Conservation (phyloP, 2,797 vertebrate genomes). For the Catostomus latipinnis region DNA sequence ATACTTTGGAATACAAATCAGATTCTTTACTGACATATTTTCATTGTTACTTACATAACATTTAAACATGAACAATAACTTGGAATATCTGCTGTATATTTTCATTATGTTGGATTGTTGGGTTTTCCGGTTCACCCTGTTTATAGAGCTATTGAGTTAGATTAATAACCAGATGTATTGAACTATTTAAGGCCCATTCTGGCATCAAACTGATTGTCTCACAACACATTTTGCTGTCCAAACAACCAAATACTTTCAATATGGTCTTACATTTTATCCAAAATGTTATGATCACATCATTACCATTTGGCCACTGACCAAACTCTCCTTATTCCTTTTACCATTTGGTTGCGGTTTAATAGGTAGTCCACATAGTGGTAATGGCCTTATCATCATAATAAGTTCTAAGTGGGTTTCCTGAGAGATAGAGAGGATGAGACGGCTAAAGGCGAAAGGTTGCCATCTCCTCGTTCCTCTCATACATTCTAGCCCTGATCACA, state of each 20-base stretch:
- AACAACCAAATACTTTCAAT: conserved; percentile 5
- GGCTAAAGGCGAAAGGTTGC: conserved; percentile 29
- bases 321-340: conserved; percentile 11
- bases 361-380: conserved; percentile 25
- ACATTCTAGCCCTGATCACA: conserved; percentile 43
- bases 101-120: conserved; percentile 15
- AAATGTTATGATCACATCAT: not conserved
- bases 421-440: conserved; percentile 46
- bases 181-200: conserved; percentile 18
- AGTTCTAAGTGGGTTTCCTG: conserved; percentile 52
- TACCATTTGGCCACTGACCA: conserved; percentile 14
- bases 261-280: not conserved
- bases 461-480: conserved; percentile 41
- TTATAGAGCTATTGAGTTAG: not conserved
- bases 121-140: not conserved
- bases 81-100: conserved; percentile 1
- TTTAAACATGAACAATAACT: conserved; percentile 11
- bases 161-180: not conserved
- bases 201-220: conserved; percentile 30
- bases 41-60: conserved; percentile 1
- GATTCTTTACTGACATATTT: not conserved
- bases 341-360: conserved; percentile 26
- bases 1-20: conserved; percentile 36
- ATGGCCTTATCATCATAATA: conserved; percentile 34
- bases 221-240: conserved; percentile 9